These are phyloP conservation scores for Callionymus lyra DNA, from an alignment of 2,113 vertebrate genomes.

Conservation along the genomic window DNA sequence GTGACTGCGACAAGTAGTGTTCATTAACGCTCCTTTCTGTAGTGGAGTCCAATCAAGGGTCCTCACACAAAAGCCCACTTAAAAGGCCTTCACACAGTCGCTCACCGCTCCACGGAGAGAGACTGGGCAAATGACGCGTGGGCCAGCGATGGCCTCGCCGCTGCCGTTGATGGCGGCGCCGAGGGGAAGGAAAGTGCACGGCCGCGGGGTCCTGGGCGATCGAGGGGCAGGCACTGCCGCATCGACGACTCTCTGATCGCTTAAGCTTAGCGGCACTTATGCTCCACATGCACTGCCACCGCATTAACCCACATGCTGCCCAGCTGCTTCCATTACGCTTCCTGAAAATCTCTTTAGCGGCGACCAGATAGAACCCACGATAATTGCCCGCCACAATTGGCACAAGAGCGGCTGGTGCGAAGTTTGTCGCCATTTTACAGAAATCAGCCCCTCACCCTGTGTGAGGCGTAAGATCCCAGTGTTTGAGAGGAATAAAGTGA, in stretches of 20 bases:
- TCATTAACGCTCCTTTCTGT: conserved; percentile 43
- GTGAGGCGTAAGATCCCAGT: no score
- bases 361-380: conserved; percentile 10
- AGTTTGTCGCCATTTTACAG: no score
- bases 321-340: conserved; percentile 41
- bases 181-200: conserved; percentile 29
- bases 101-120: conserved; percentile 14
- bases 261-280: conserved; percentile 30
- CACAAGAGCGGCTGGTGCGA: no score
- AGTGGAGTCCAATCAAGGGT: conserved; percentile 53
- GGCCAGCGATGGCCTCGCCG: conserved; percentile 51
- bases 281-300: conserved; percentile 38
- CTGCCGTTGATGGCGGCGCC: conserved; percentile 55
- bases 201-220: conserved; percentile 20
- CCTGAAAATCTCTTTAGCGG: conserved; percentile 24
- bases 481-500: no score
- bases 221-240: conserved; percentile 18
- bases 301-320: conserved; percentile 34
- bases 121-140: conserved; percentile 26
- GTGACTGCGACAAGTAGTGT: conserved; percentile 35
- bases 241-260: conserved; percentile 37
- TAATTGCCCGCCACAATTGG: no score
- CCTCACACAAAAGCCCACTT: conserved; percentile 40
- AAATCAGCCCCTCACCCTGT: no score
- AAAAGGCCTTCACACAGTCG: conserved; percentile 12